phyloP scores from a whole-genome alignment of 1,140 invertebrate genomes.

The Metopolophium dirhodum region DNA sequence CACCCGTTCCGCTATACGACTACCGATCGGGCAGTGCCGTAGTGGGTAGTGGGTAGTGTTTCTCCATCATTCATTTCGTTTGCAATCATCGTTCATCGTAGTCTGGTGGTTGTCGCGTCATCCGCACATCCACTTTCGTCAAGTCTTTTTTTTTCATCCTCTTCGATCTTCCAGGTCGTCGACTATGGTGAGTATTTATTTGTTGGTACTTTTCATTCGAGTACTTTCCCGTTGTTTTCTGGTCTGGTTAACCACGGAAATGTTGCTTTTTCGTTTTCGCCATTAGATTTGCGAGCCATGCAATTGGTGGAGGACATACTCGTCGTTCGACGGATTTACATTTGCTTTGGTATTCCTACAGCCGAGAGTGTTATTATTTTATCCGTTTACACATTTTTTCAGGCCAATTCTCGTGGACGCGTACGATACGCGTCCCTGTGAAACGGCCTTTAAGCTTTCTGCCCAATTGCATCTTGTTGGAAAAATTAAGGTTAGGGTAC shows the following conservation, averaged over 20 bases:
- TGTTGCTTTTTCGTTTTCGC: not conserved
- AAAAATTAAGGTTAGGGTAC: too few relatives aligned
- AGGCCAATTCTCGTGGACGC: too few relatives aligned
- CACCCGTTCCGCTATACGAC: not conserved
- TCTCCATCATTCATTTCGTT: not conserved
- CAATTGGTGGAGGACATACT: not conserved
- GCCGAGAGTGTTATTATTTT: rapidly evolving
- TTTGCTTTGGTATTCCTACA: not conserved
- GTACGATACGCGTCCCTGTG: too few relatives aligned
- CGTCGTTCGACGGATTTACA: not conserved
- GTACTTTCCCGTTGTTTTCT: rapidly evolving
- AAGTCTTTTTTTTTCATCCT: not conserved
- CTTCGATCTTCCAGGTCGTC: not conserved
- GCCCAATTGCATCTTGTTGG: too few relatives aligned
- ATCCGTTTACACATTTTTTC: not conserved
- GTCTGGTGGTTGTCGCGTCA: not conserved
- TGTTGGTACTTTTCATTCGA: rapidly evolving
- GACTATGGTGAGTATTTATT: not conserved
- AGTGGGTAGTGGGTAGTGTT: too few relatives aligned
- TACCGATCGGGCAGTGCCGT: not conserved
- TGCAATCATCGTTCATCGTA: not conserved
- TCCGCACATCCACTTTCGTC: not conserved
- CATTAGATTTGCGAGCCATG: not conserved
- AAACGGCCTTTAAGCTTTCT: too few relatives aligned
- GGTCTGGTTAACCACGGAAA: not conserved